A percentile compares a stretch with the other conserved stretches of the same genome.
These are phyloP conservation scores for Kradibia gibbosae DNA, from an alignment of 1,140 invertebrate genomes.

Conservation along the genomic window DNA sequence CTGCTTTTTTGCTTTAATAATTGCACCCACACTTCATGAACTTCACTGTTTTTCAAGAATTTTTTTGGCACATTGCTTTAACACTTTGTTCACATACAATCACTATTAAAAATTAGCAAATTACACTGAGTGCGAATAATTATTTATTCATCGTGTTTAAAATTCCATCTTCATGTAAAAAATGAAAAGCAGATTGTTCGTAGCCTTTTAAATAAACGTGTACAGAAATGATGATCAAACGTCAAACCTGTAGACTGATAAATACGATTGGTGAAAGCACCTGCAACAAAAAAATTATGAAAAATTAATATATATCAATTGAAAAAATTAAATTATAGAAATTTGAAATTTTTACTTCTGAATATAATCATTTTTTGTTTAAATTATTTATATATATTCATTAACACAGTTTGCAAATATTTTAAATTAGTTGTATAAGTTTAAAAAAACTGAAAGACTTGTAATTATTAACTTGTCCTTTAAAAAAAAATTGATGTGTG, in stretches of 20 bases:
- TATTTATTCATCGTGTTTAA: background rate
- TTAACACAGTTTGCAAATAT: too few species aligned
- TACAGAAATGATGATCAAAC: background rate
- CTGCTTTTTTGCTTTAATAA: background rate
- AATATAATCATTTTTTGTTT: too few species aligned
- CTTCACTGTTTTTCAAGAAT: background rate
- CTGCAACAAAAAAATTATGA: background rate
- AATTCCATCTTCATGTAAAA: background rate
- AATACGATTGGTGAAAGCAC: background rate
- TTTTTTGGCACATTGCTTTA: conserved; percentile 30
- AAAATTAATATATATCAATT: too few species aligned
- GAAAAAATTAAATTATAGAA: too few species aligned
- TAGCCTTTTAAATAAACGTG: background rate
- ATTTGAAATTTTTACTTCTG: too few species aligned
- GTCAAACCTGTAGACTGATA: background rate
- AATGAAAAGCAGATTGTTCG: background rate
- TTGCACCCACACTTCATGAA: conserved; percentile 14
- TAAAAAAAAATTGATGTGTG: too few species aligned
- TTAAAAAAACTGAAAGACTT: too few species aligned
- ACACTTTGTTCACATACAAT: conserved; percentile 5
- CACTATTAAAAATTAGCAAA: conserved; percentile 16
- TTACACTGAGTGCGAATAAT: background rate
- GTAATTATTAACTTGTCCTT: too few species aligned
- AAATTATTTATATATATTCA: too few species aligned
- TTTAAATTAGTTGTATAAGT: too few species aligned